Evolutionary conservation across 2,888 invertebrate genomes (phyloP).

Genomic region (Pyrrhosoma nymphula): DNA sequence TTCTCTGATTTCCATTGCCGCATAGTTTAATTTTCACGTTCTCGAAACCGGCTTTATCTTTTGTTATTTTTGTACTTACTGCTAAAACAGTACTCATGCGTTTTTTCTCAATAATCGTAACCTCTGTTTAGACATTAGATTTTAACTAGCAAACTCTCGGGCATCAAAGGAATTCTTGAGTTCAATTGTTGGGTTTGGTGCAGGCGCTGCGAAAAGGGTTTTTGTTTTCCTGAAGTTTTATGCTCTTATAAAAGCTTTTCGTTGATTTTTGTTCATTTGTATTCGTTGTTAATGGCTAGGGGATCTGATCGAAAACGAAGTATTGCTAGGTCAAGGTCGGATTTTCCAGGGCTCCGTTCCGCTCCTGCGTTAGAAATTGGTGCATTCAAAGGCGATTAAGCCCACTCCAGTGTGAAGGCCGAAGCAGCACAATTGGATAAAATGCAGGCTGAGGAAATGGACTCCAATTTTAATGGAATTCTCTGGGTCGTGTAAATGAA

Average conservation of each 20-base stretch:
- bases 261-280: neutral
- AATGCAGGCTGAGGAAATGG: neutral
- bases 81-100: too few relatives aligned
- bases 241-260: neutral
- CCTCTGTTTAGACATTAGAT: too few relatives aligned
- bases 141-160: too few relatives aligned
- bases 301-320: neutral
- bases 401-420: neutral
- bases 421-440: neutral
- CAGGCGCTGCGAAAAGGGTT: too few relatives aligned
- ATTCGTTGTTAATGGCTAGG: neutral
- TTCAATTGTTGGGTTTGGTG: too few relatives aligned
- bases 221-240: neutral
- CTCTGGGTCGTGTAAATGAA: neutral
- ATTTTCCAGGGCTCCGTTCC: neutral
- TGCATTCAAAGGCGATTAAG: neutral
- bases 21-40: too few relatives aligned
- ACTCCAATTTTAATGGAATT: neutral
- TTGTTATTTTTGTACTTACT: too few relatives aligned
- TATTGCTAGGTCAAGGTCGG: neutral
- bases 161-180: too few relatives aligned
- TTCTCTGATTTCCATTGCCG: too few relatives aligned
- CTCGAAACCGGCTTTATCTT: too few relatives aligned
- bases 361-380: neutral
- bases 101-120: too few relatives aligned